Evolutionary conservation across 2,888 invertebrate species (phyloP).

Genomic region (Eretmocerus hayati): DNA sequence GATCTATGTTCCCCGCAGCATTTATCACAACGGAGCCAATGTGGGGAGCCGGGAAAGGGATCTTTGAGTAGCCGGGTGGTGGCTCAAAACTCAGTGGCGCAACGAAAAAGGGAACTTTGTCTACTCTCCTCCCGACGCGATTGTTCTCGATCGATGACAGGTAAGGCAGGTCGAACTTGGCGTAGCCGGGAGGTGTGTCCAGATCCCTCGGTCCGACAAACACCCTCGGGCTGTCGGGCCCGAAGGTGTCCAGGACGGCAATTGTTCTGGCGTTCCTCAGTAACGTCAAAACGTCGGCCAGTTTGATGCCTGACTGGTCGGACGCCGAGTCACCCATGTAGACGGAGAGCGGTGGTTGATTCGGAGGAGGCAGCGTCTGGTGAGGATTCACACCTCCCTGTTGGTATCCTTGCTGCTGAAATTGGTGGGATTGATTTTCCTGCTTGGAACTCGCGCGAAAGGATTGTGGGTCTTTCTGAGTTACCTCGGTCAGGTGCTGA

Average conservation of each 20-base stretch:
- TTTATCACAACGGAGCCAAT: conserved; percentile 79
- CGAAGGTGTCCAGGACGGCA: conserved; percentile 68
- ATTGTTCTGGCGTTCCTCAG: conserved; percentile 67
- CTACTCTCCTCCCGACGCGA: conserved; percentile 63
- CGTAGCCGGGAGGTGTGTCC: conserved; percentile 63
- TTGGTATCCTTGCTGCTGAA: conserved; percentile 9
- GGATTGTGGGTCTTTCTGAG: conserved; percentile 22
- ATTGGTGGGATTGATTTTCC: conserved; percentile 24
- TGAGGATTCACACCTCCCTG: background rate
- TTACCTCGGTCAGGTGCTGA: conserved; percentile 32
- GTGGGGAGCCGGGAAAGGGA: conserved; percentile 78
- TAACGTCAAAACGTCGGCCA: conserved; percentile 62
- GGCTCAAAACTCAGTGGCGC: conserved; percentile 78
- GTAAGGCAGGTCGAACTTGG: conserved; percentile 77
- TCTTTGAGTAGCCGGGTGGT: conserved; percentile 78
- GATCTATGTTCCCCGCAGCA: conserved; percentile 37
- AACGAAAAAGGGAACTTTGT: conserved; percentile 75
- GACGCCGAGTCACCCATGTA: conserved; percentile 57
- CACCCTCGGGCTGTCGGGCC: conserved; percentile 64
- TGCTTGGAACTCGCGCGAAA: conserved; percentile 26
- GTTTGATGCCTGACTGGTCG: conserved; percentile 42
- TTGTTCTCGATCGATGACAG: conserved; percentile 65
- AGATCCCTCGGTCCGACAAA: conserved; percentile 77
- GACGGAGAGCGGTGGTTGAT: conserved; percentile 78
- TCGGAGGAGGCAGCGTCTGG: conserved; percentile 48